Base-by-base conservation (phyloP, 2,888 invertebrate species). In the Epistrophe grossulariae region DNA sequence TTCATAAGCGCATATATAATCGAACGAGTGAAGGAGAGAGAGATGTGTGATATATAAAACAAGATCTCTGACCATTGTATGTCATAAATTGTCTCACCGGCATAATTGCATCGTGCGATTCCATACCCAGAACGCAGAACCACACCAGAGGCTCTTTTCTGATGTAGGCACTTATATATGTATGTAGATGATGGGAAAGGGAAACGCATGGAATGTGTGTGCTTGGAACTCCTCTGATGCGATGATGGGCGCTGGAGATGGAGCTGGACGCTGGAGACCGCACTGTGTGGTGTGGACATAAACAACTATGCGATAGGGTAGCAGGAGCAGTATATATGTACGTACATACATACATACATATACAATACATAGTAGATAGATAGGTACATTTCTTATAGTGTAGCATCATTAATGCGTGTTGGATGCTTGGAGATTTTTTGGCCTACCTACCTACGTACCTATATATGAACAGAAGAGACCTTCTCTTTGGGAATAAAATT, bases 1-100 rank as follows among this genome's bases (percentile, higher is more conserved):
- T 92, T 92, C 92, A 92, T 93, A 92, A 91, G 91, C 90, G 90
- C 90, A 90, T 90, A 90, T 90, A 90, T 87, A 87, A 87, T 87
- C 82, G 82, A 83, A 76, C 87, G 82, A 87, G 83, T 79, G 87
- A 84, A 79, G 73, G 68, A 50, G 79, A 66, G 45, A 11, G 8
- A 60, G 79, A 88, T 83, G 83, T 83, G 83, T 83, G 89, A 89
- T 83, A 77, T 83, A 88, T 88, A 89, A 89, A 88, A 89, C 89
- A 89, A 89, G 89, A 89, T 88, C 88, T 83, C 85, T 76, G 80
- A 50, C 82, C 71, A 84, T 89, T 89, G 89, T 88, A 88, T 81
- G 84, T 89, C 89, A 89, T 89, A 89, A 89, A 89, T 89, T 89
- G 89, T 89, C 88, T 85, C 88, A 87, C 81, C 88, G 88, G 88